Base-by-base conservation (phyloP, 2,113 vertebrate species). In the Canis aureus region DNA sequence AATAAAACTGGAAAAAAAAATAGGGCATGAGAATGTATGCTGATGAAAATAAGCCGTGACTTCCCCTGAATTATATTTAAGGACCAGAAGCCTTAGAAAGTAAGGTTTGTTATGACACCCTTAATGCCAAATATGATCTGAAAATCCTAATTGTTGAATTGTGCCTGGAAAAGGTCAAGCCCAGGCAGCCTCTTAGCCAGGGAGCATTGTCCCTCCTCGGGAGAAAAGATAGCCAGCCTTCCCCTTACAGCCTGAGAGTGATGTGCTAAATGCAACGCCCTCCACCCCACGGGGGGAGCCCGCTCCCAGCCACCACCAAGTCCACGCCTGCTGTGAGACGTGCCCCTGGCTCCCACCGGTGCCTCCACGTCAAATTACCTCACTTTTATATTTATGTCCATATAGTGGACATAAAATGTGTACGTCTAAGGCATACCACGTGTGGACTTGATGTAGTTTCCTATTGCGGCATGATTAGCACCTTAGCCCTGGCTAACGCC, bases 121-220 rank as follows among this genome's bases (percentile, higher is more conserved):
- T 83, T 96, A 84, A 97, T 87, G 62, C 57, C 87, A 74, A 76
- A 16, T 83, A 51, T 78, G 11, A 81, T 81, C 96, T 93, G 60
- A 80, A 88, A 96, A 90, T 94, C 35, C 73, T 89, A 74, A 69
- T 12, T 32, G 60, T 86, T 86, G 78, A n/a, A 73, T 80, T 23
- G 32, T 76, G 25, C 59, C 74, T 27, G 32, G 53, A 78, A 89
- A 88, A 83, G 15, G 38, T 53, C 71, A 93, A 85, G 29, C 23
- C 91, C 15, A 71, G 35, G 55, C 53, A 87, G 32, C 49, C 29
- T 62, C 71, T 86, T 43, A 59, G 51, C 62, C 87, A 74, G 73
- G 43, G 29, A 93, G 38, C 64, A 16, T 51, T 85, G 53, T 90
- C n/a, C 11, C 22, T 95, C 27, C 71, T 79, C 15, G 13, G 67